Percentiles rank a stretch among this genome's conserved stretches.
phyloP scores from a whole-genome alignment of 1,140 invertebrate species.

The Pararge aegeria region DNA sequence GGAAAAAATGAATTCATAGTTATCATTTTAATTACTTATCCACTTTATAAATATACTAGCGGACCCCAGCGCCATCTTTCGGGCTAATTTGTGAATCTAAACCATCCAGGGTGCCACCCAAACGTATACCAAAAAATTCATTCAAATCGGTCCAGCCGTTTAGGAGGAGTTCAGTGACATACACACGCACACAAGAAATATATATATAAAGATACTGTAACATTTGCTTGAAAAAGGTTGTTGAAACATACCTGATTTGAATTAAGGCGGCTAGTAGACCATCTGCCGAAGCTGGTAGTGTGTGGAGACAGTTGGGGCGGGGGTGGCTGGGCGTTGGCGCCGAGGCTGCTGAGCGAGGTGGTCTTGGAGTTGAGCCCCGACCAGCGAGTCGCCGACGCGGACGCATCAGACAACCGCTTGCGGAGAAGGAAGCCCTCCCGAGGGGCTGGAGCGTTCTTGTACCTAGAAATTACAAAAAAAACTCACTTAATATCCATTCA shows the following conservation, averaged over 20 bases:
- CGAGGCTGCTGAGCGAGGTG: slow-evolving; percentile 86
- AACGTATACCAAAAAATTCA: too few relatives aligned
- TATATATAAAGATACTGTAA: too few relatives aligned
- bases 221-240: too few relatives aligned
- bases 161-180: too few relatives aligned
- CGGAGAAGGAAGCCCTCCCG: slow-evolving; percentile 83
- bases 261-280: slow-evolving; percentile 92
- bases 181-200: too few relatives aligned
- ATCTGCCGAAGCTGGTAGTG: slow-evolving; percentile 84
- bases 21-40: too few relatives aligned
- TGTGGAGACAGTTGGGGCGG: slow-evolving; percentile 71
- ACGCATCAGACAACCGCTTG: slow-evolving; percentile 85
- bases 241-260: slow-evolving; percentile 83
- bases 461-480: slow-evolving; percentile 66
- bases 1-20: too few relatives aligned
- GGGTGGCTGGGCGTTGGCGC: slow-evolving; percentile 73
- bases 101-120: too few relatives aligned
- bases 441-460: slow-evolving; percentile 89
- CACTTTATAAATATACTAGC: too few relatives aligned
- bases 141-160: too few relatives aligned
- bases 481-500: background rate
- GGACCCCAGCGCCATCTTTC: too few relatives aligned
- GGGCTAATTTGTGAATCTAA: too few relatives aligned
- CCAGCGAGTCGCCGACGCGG: slow-evolving; percentile 83
- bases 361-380: slow-evolving; percentile 87